Evolutionary conservation across 1,140 invertebrate genomes (phyloP).

Genomic region (Micrasema longulum): DNA sequence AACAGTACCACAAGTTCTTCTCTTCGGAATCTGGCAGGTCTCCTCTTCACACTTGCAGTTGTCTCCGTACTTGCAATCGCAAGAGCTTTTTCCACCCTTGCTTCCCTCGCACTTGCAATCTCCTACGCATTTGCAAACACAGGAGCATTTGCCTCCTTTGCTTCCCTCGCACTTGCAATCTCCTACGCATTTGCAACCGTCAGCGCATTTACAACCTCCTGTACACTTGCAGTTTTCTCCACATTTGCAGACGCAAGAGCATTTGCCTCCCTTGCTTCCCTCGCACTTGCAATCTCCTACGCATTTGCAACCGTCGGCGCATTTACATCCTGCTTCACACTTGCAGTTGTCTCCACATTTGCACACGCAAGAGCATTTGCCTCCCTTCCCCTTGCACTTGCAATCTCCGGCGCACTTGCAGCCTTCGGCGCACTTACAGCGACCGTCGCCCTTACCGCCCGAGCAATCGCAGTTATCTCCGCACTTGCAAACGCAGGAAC

Average conservation of each 20-base stretch:
- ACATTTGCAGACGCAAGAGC: conserved; percentile 26
- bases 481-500: conserved; percentile 47
- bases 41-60: conserved; percentile 48
- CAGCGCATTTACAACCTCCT: background rate
- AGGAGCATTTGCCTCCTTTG: conserved; percentile 45
- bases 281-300: conserved; percentile 57
- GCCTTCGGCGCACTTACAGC: conserved; percentile 43
- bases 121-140: conserved; percentile 40
- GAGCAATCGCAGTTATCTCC: conserved; percentile 9
- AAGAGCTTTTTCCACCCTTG: too few species aligned
- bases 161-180: conserved; percentile 57
- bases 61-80: conserved; percentile 39
- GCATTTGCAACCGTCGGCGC: conserved; percentile 48
- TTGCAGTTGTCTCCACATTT: conserved; percentile 42
- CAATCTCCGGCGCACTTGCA: conserved; percentile 57
- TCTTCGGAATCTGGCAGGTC: too few species aligned
- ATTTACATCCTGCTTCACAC: conserved; percentile 37
- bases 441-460: conserved; percentile 13
- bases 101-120: conserved; percentile 36
- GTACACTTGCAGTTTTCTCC: background rate
- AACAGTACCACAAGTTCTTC: too few species aligned
- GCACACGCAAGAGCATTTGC: conserved; percentile 41
- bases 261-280: conserved; percentile 43
- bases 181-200: conserved; percentile 52
- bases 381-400: conserved; percentile 56